Base-by-base conservation (phyloP, 1,140 invertebrate genomes). In the Samia ricini region DNA sequence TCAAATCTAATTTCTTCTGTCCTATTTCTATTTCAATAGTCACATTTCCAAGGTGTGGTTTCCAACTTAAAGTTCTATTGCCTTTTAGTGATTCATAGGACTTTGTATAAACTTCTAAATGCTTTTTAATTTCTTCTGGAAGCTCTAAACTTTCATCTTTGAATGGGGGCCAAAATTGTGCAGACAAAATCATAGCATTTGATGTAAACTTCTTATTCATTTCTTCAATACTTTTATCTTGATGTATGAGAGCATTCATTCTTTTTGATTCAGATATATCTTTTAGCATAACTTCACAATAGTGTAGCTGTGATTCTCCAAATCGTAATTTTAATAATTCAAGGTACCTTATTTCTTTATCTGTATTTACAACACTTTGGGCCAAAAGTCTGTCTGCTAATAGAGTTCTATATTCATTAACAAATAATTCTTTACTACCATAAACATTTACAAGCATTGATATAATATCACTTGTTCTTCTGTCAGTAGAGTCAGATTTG, bases 271-370 rank as follows among this genome's bases (percentile, higher is more conserved):
- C 97, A 8, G 94, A 95, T 15, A 99, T 95, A 88, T 99, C 98
- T 84, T 99, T 99, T 23, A 99, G 87, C 99, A 99, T 99, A 0
- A 99, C 99, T 92, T 99, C 98, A 92, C 99, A 99, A 70, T 96
- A 97, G 90, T 99, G 97, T 29, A 99, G 89, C 72, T 99, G 96
- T 22, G 97, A 94, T 81, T 99, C 98, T 0, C 98, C 98, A 92
- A 99, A 99, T 62, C 96, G 92, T 42, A 98, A 91, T 91, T 99
- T 99, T 4, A 99, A 85, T 55, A 99, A 90, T 87, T 99, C 98
- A 23, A 99, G 91, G 85, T 99, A 99, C 57, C 97, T 94, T 62
- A 98, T 96, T 92, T 99, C 99, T 71, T 96, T 95, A 79, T 97
- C 96, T 0, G 96, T 96, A 83, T 98, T 96, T 77, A 97, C 97